A percentile compares a stretch with the other conserved stretches of the same genome.
phyloP scores from a whole-genome alignment of 2,797 vertebrate genomes.

The Mormyrops attenuatus region DNA sequence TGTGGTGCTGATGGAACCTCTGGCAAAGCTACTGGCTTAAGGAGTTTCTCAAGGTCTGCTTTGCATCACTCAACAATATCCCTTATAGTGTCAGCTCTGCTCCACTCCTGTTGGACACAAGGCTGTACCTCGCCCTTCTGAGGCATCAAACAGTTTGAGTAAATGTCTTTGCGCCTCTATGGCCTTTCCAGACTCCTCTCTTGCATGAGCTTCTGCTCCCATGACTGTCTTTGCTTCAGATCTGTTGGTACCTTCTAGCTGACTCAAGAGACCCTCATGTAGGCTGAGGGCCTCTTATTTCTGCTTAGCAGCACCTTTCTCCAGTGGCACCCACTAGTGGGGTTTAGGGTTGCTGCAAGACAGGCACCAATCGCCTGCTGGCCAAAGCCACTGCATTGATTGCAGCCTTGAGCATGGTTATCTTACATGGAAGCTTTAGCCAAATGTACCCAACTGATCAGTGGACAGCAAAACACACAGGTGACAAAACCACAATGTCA shows the following conservation, averaged over 20 bases:
- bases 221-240: background rate
- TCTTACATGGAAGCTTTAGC: background rate
- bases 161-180: background rate
- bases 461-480: background rate
- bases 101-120: background rate
- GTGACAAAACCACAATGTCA: background rate
- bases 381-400: background rate
- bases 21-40: background rate
- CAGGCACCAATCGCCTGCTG: background rate
- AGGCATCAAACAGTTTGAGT: background rate
- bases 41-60: background rate
- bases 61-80: background rate
- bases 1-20: background rate
- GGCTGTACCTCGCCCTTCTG: background rate
- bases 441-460: background rate
- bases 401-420: background rate
- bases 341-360: background rate
- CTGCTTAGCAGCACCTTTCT: background rate
- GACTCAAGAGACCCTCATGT: background rate
- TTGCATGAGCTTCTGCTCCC: background rate
- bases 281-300: background rate
- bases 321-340: background rate
- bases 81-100: background rate
- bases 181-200: background rate
- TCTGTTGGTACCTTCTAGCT: background rate